Evolutionary conservation across 1,140 invertebrate genomes (phyloP).

Genomic region (Mycetomoellerius zeteki): DNA sequence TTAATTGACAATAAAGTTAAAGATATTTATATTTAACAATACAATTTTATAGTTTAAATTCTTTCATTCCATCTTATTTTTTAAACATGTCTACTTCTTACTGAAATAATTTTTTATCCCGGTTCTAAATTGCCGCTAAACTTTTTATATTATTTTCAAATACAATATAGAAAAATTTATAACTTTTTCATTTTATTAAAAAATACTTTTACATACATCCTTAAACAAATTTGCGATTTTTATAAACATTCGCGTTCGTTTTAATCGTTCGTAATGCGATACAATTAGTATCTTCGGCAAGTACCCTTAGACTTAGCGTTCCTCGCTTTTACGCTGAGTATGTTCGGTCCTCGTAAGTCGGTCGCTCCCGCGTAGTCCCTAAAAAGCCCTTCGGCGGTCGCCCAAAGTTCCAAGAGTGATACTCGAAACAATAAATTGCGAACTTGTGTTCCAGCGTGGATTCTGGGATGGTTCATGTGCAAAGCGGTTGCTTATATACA

Average conservation of each 20-base stretch:
- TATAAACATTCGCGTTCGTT: background rate
- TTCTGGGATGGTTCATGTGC: slow-evolving; percentile 97
- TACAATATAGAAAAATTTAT: too few relatives aligned
- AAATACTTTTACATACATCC: too few relatives aligned
- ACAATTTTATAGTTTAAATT: too few relatives aligned
- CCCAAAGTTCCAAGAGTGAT: background rate
- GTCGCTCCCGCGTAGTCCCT: background rate
- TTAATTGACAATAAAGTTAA: too few relatives aligned
- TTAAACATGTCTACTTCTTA: too few relatives aligned
- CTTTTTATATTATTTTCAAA: too few relatives aligned
- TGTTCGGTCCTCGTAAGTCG: slow-evolving; percentile 26
- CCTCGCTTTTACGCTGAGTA: background rate
- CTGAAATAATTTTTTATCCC: too few relatives aligned
- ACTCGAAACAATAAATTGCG: slow-evolving; percentile 58
- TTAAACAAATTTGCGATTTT: background rate
- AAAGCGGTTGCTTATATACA: slow-evolving; percentile 98
- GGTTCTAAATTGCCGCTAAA: too few relatives aligned
- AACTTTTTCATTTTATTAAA: too few relatives aligned
- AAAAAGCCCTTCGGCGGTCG: slow-evolving; percentile 33
- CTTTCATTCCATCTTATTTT: too few relatives aligned
- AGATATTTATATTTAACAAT: too few relatives aligned
- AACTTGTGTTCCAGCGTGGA: slow-evolving; percentile 93
- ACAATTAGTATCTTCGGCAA: slow-evolving; percentile 9
- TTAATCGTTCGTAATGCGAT: background rate
- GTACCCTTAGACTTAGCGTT: background rate